Conservation (phyloP, 2,797 vertebrate genomes). For the Helostoma temminkii region DNA sequence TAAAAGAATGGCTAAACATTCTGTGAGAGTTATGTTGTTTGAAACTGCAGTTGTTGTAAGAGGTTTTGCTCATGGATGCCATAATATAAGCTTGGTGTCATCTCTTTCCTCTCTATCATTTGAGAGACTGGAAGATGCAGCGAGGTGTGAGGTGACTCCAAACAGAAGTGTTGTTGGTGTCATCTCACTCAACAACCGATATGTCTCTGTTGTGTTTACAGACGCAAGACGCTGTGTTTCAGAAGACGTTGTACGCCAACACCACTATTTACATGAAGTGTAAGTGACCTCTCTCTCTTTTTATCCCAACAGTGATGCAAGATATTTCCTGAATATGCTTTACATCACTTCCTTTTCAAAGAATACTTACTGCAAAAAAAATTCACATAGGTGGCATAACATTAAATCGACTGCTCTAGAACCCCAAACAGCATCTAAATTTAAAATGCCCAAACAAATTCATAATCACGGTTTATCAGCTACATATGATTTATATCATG, state of each 20-base stretch:
- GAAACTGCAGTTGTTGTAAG: too few species aligned
- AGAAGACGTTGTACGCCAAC: slow-evolving; percentile 93
- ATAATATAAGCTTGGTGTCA: too few species aligned
- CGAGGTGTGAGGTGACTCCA: background rate
- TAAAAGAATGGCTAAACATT: too few species aligned
- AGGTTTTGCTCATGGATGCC: too few species aligned
- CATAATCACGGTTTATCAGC: too few species aligned
- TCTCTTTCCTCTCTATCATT: background rate
- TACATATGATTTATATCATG: too few species aligned
- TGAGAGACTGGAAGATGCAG: background rate
- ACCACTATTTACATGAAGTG: slow-evolving; percentile 93
- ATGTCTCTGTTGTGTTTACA: slow-evolving; percentile 72
- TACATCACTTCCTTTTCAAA: too few species aligned
- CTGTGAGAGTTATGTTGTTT: too few species aligned
- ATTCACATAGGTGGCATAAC: too few species aligned
- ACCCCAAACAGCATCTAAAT: too few species aligned
- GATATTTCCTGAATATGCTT: background rate
- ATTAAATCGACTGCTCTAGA: too few species aligned
- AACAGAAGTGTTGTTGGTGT: background rate
- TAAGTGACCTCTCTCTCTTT: slow-evolving; percentile 74
- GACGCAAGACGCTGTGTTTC: slow-evolving; percentile 87
- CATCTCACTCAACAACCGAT: background rate
- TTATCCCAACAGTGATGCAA: background rate
- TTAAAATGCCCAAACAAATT: background rate
- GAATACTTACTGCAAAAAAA: too few species aligned